Evolutionary conservation across 2,113 vertebrate species (phyloP).

Genomic region (Talpa occidentalis): DNA sequence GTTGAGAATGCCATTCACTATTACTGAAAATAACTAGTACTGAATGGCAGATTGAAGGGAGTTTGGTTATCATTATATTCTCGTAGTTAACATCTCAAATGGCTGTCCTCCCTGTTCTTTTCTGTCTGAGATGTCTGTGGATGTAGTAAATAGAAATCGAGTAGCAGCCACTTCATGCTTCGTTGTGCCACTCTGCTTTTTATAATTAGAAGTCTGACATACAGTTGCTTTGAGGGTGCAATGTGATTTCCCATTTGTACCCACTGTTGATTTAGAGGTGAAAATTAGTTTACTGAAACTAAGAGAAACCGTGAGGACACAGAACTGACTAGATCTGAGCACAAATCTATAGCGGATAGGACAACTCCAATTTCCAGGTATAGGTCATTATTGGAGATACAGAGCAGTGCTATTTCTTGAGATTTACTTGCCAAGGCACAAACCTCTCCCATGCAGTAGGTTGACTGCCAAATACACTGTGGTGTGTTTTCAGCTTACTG

Average conservation of each 20-base stretch:
- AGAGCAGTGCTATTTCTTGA: not conserved
- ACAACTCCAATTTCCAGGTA: not conserved
- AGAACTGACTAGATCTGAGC: not conserved
- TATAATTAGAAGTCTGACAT: constrained; percentile 27
- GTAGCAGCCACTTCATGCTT: not conserved
- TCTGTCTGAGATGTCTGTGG: not conserved
- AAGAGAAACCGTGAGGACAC: not conserved
- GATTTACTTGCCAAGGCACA: not conserved
- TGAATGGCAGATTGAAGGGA: not conserved
- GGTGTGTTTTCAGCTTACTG: not conserved
- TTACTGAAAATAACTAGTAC: not conserved
- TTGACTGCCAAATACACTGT: not conserved
- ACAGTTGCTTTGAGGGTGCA: not conserved
- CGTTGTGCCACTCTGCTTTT: not conserved
- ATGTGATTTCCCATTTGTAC: not conserved
- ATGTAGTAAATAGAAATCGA: constrained; percentile 22
- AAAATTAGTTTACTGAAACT: constrained; percentile 40
- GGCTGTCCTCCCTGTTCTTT: constrained; percentile 1
- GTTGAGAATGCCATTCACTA: not conserved
- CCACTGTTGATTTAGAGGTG: constrained; percentile 18
- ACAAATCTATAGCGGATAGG: not conserved
- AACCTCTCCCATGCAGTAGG: not conserved
- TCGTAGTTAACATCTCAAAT: constrained; percentile 12
- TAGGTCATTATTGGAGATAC: not conserved
- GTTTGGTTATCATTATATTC: not conserved